Conservation (phyloP, 2,113 vertebrate genomes). For the Atherinomorus stipes region DNA sequence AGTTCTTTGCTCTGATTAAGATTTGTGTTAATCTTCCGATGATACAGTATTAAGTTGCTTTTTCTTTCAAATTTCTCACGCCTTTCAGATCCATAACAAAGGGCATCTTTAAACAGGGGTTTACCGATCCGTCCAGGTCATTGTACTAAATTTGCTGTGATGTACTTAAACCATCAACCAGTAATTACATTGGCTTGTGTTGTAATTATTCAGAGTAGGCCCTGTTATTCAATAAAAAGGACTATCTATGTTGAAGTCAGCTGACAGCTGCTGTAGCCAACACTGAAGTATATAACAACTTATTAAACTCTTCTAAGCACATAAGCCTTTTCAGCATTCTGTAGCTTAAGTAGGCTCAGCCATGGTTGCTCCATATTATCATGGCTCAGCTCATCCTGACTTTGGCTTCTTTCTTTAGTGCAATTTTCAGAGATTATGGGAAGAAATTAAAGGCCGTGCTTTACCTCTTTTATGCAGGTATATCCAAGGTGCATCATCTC, state of each 20-base stretch:
- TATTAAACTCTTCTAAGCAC: conserved; percentile 78
- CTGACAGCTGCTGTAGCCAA: conserved; percentile 51
- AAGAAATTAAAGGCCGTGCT: conserved; percentile 59
- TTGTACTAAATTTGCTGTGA: conserved; percentile 53
- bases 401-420: conserved; percentile 42
- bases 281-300: conserved; percentile 66
- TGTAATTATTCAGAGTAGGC: conserved; percentile 64
- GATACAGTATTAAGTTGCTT: not conserved
- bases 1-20: not conserved
- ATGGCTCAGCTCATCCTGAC: conserved; percentile 60
- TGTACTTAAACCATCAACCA: conserved; percentile 57
- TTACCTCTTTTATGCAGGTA: conserved; percentile 87
- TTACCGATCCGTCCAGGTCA: conserved; percentile 19
- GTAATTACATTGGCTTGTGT: conserved; percentile 65
- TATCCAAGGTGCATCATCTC: conserved; percentile 97
- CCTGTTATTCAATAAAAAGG: conserved; percentile 59
- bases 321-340: conserved; percentile 74
- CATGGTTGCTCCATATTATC: conserved; percentile 51
- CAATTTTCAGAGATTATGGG: conserved; percentile 52
- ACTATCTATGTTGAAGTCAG: conserved; percentile 56
- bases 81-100: not conserved
- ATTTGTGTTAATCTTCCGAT: conserved; percentile 3
- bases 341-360: conserved; percentile 73
- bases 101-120: not conserved
- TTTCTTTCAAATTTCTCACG: not conserved